Percentiles rank a stretch among this genome's conserved stretches.
phyloP scores from a whole-genome alignment of 1,140 invertebrate genomes.

The Littorina saxatilis region DNA sequence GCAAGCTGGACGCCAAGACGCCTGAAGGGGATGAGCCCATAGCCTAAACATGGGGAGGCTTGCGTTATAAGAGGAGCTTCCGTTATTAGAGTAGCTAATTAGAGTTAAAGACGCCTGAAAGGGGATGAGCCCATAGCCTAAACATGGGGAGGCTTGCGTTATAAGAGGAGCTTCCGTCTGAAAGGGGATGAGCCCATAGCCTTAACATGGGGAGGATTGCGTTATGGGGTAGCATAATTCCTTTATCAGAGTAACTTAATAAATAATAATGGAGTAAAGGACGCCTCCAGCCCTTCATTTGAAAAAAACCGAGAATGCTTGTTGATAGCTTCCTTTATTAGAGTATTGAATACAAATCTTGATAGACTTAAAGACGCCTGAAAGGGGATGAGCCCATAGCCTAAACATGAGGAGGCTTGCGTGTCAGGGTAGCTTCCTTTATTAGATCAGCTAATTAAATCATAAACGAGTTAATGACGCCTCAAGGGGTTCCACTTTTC shows the following conservation, averaged over 20 bases:
- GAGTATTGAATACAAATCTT: too few relatives aligned
- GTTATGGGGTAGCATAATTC: not conserved
- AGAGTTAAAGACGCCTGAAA: constrained; percentile 1
- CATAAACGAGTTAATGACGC: constrained; percentile 3
- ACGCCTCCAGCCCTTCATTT: too few relatives aligned
- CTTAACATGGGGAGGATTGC: not conserved
- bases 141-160: not conserved
- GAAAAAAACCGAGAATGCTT: too few relatives aligned
- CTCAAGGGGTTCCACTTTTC: too few relatives aligned
- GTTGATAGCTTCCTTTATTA: too few relatives aligned
- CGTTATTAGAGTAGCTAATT: constrained; percentile 16
- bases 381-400: constrained; percentile 18
- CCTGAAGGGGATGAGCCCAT: constrained; percentile 10
- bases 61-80: not conserved
- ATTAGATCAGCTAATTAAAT: constrained; percentile 15
- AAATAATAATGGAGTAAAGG: not conserved
- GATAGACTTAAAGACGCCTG: constrained; percentile 11
- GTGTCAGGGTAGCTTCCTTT: not conserved
- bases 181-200: constrained; percentile 17
- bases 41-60: not conserved
- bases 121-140: constrained; percentile 23
- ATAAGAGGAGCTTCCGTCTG: not conserved
- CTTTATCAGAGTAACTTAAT: not conserved
- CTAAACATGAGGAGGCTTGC: not conserved
- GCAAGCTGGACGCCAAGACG: constrained; percentile 25